Base-by-base conservation (phyloP, 1,140 invertebrate genomes). In the Lamellibrachia luymesi region DNA sequence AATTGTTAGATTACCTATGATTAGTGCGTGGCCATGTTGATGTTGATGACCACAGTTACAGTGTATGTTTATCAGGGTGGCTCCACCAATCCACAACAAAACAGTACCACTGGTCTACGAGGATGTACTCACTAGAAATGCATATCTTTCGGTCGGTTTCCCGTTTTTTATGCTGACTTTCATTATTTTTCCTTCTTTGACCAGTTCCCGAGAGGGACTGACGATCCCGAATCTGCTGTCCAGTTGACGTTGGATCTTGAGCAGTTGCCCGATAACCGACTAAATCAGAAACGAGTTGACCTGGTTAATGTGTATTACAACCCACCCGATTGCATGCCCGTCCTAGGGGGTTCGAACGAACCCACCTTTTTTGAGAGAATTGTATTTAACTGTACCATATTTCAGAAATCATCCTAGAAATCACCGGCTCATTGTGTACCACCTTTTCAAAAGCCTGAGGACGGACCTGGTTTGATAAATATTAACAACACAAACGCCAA, bases 81-180 rank as follows among this genome's bases (percentile, higher is more conserved):
- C 25, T 80, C 17, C 17, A 80, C 64, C 13, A 80, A 4, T 80
- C 64, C 52, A 56, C 52, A 56, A 80, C 17, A 80, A 80, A 6
- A 80, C 25, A 80, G 1, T 22, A 80, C 64, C 7, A 22, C 13
- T 22, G 13, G 13, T 80, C 13, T 22, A 80, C 2, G 17, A 80
- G 2, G 51, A 91, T 52, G 25, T 17, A 51, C 92, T 51, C 50
- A 97, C 97, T 94, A 97, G 95, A 95, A 97, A 97, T 17, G 97
- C 94, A 94, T 97, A 97, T 94, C 97, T 94, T 90, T 97, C 97
- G 94, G 97, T 97, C 94, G 97, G 96, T 94, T 97, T 97, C 25
- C 97, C 97, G 93, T 97, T 97, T 7, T 97, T 94, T 22, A 97
- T 97, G 25, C 97, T 97, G 51, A 97, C 97, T 95, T 97, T 97